Percentiles rank a stretch among this genome's conserved stretches.
Conservation (phyloP, 2,888 invertebrate genomes). For the Toxonevra muliebris region DNA sequence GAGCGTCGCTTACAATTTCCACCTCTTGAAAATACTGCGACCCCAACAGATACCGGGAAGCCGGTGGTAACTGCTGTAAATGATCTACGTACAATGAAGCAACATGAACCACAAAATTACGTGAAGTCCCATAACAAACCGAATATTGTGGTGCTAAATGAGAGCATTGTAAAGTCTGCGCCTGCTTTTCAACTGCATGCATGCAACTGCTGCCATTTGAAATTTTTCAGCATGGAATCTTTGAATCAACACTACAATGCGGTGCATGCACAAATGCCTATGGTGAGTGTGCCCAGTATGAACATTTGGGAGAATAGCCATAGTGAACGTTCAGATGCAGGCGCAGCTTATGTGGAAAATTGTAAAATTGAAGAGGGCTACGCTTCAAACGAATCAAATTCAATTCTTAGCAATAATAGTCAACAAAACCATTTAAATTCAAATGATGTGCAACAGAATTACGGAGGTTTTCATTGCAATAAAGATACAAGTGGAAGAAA, state of each 20-base stretch:
- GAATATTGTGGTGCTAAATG: slow-evolving; percentile 63
- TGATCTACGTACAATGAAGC: slow-evolving; percentile 26
- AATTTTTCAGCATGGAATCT: slow-evolving; percentile 58
- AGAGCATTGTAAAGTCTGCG: slow-evolving; percentile 61
- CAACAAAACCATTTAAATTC: no score
- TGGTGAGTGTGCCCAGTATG: slow-evolving; percentile 53
- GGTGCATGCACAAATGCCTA: slow-evolving; percentile 43
- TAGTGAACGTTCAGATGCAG: background rate
- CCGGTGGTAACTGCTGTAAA: slow-evolving; percentile 39
- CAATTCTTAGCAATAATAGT: no score
- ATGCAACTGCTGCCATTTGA: slow-evolving; percentile 56
- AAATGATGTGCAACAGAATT: no score
- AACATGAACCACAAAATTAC: background rate
- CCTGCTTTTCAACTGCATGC: slow-evolving; percentile 57
- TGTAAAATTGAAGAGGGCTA: slow-evolving; percentile 11
- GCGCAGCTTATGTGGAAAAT: slow-evolving; percentile 7
- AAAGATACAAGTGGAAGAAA: no score
- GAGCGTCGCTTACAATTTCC: slow-evolving; percentile 44
- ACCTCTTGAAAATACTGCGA: background rate
- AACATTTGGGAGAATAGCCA: slow-evolving; percentile 15
- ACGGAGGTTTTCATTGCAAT: no score
- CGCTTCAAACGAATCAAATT: background rate
- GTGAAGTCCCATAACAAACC: slow-evolving; percentile 46
- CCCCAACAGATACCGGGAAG: slow-evolving; percentile 17
- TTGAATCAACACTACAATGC: slow-evolving; percentile 52